Percentiles rank a stretch among this genome's conserved stretches.
Conservation (phyloP, 64 coral and sea anemone genomes). For the Pocillopora damicornis region DNA sequence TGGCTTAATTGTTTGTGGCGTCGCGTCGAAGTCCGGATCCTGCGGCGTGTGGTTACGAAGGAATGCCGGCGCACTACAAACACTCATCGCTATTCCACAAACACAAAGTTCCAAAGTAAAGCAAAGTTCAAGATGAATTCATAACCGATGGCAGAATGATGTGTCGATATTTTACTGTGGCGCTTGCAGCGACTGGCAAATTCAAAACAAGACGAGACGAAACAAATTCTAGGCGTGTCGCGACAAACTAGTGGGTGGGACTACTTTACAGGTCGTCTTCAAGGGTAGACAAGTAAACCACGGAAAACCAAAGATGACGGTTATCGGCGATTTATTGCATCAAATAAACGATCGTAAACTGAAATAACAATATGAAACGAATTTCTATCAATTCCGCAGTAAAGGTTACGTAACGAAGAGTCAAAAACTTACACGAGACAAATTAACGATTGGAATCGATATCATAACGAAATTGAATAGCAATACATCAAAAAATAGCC, state of each 20-base stretch:
- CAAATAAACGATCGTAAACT: constrained; percentile 12
- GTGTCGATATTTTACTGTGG: neutral
- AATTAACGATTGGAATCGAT: neutral
- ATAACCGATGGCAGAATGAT: constrained; percentile 11
- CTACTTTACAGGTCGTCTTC: neutral
- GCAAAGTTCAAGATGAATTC: neutral
- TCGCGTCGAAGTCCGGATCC: no score
- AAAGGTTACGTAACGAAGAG: neutral
- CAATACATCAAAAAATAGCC: neutral
- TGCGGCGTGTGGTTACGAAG: no score
- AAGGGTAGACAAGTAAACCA: neutral
- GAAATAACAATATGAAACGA: neutral
- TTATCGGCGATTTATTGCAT: constrained; percentile 27
- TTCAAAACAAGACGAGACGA: neutral
- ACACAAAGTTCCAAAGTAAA: neutral
- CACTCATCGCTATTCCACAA: neutral
- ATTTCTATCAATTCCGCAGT: neutral
- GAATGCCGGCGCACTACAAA: no score
- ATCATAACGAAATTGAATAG: neutral
- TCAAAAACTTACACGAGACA: neutral
- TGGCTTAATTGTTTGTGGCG: neutral
- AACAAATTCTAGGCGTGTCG: neutral
- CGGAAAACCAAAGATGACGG: constrained; percentile 11
- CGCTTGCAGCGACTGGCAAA: neutral
- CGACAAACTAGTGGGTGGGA: neutral